Evolutionary conservation across 1,140 invertebrate genomes (phyloP).

Genomic region (Drosophila pectinifera): DNA sequence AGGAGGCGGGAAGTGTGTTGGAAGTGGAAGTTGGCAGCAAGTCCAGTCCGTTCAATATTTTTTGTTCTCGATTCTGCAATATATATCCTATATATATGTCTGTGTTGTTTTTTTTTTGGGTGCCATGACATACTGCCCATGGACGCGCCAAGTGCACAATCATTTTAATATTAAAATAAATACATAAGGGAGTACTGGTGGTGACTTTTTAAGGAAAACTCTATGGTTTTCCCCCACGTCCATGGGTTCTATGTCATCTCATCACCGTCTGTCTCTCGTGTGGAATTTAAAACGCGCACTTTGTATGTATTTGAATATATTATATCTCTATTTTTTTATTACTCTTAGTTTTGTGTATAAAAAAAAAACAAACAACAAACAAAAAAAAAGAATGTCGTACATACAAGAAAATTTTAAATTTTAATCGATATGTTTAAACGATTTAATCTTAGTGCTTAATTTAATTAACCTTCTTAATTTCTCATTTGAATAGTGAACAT

Average conservation of each 20-base stretch:
- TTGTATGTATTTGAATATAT: constrained; percentile 41
- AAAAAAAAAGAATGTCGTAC: constrained; percentile 10
- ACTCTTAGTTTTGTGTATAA: constrained; percentile 48
- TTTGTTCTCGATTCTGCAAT: constrained; percentile 13
- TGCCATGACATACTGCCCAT: constrained; percentile 8
- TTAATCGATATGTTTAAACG: constrained; percentile 27
- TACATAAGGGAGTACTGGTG: neutral
- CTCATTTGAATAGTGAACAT: constrained; percentile 38
- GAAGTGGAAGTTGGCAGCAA: constrained; percentile 1
- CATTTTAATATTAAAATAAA: constrained; percentile 4
- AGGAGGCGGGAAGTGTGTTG: constrained; percentile 3
- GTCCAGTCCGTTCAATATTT: constrained; percentile 15
- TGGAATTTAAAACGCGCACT: neutral
- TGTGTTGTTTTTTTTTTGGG: neutral
- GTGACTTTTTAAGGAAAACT: neutral
- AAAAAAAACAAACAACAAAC: constrained; percentile 7
- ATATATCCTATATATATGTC: constrained; percentile 3
- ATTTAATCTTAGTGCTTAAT: constrained; percentile 41
- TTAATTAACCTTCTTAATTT: constrained; percentile 45
- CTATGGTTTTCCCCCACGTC: neutral
- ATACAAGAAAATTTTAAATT: constrained; percentile 19
- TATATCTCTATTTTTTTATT: constrained; percentile 46
- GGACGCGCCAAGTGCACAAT: neutral
- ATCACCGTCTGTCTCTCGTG: neutral
- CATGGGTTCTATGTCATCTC: constrained; percentile 13